Base-by-base conservation (phyloP, 2,113 vertebrate species). In the Muscicapa adusta region DNA sequence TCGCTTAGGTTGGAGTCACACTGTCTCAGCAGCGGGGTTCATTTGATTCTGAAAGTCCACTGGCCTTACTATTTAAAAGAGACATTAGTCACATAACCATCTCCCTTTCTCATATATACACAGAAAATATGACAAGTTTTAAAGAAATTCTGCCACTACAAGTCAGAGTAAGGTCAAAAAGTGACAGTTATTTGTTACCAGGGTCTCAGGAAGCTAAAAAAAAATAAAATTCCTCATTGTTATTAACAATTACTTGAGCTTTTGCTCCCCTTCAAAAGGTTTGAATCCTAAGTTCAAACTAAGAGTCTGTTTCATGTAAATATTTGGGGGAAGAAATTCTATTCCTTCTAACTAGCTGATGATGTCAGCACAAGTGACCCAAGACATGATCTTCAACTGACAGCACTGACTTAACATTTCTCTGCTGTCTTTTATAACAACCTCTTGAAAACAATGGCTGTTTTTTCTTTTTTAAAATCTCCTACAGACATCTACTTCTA, bases 311-410 rank as follows among this genome's bases (percentile, higher is more conserved):
- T 71, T 88, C 48, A 83, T 43, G 20, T 60, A 36, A 91, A 29
- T 67, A 88, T 72, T 79, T 85, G 14, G 51, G 47, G 29, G 14
- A 1, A 10, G 38, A 66, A 10, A 50, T 17, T 22, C 33, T 62
- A 40, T 65, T 92, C 83, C 51, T 65, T 74, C 31, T 45, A 77
- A 79, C 42, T 29, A 75, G 36, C 36, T 74, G 34, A 67, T 56
- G 23, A 68, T 66, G 47, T 92, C 68, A 92, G 29, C 86, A 81
- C 24, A 70, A 86, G 70, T 58, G 47, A 83, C 36, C 58, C 42
- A 66, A 90, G 62, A 65, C 25, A 42, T 2, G 33, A 88, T 36
- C 65, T 63, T 91, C 48, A 57, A 10, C 40, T 71, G 47, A 81
- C 31, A 76, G 67, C 56, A 67, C 26, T 43, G 50, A 66, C 19